phyloP scores from a whole-genome alignment of 2,888 invertebrate genomes.

The Lydus trimaculatus region DNA sequence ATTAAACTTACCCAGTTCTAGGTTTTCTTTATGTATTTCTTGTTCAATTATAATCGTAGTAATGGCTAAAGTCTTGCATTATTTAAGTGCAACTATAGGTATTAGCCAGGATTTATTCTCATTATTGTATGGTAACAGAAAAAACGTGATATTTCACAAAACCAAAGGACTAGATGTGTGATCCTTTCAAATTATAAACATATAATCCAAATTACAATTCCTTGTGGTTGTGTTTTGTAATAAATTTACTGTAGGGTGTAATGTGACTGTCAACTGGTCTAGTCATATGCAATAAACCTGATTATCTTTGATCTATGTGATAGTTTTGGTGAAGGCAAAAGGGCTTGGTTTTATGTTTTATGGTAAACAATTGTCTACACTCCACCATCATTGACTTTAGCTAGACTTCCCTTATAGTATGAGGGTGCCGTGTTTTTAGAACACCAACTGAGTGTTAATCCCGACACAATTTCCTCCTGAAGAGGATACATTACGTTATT shows the following conservation, averaged over 20 bases:
- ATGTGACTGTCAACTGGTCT: background rate
- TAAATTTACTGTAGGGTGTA: background rate
- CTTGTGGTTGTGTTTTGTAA: background rate
- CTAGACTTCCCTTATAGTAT: background rate
- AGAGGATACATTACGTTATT: conserved; percentile 7
- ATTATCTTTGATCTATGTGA: conserved; percentile 2
- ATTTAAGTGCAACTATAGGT: background rate
- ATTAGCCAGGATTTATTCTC: background rate
- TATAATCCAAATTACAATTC: background rate
- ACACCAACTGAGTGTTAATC: conserved; percentile 3
- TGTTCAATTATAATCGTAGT: background rate
- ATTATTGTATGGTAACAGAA: background rate
- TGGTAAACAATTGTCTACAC: background rate
- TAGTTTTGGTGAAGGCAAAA: background rate
- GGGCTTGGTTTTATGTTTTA: conserved; percentile 3
- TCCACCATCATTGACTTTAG: background rate
- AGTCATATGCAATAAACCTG: background rate
- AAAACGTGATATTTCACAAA: background rate
- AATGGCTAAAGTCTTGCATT: background rate
- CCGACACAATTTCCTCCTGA: background rate
- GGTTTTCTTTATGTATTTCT: background rate
- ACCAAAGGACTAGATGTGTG: background rate
- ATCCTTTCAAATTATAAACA: background rate
- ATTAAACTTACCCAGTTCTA: background rate
- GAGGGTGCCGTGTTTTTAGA: background rate